Base-by-base conservation (phyloP, 2,797 vertebrate species). In the Pterois miles region DNA sequence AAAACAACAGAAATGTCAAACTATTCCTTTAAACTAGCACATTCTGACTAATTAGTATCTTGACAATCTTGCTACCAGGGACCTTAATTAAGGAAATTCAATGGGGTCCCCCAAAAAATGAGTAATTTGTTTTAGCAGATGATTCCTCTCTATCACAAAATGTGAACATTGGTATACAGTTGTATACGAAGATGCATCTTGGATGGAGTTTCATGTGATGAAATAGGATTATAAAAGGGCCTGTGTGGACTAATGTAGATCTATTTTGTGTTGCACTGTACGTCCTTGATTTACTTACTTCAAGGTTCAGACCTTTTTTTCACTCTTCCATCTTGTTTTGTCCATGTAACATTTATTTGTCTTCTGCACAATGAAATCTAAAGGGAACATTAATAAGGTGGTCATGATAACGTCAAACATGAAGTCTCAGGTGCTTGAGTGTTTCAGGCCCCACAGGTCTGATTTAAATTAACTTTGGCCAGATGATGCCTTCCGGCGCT, bases 401-500 rank as follows among this genome's bases (percentile, higher is more conserved):
- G 10, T 40, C 62, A 52, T 71, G 59, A 75, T 40, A 25, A 23
- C 0, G 8, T 4, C 58, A 16, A 75, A 80, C 59, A 80, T 56
- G 54, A 81, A 60, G 76, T 73, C 73, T 81, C 83, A 76, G 70
- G 65, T 82, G 75, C 20, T 18, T 0, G 38, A 68, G 71, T 29
- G 25, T 71, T 72, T 82, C 40, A 65, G 50, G 69, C 66, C 72
- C 70, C 73, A 60, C 5, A 25, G 69, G 60, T 76, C 56, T 76
- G 53, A 80, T 80, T 60, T 65, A 67, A 53, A 80, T 78, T 3
- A 71, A 38, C 78, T 79, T 75, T 79, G 11, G 74, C 71, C 78
- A 76, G 74, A 85, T 84, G 76, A 86, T 81, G 63, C 66, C 74
- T 69, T 58, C 43, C 34, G 25, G 36, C 66, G 53, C 23, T 63